Evolutionary conservation across 2,113 vertebrate species (phyloP), one percentile per base, ranked within the genome.

Genomic region (Irena cyanogastra): DNA sequence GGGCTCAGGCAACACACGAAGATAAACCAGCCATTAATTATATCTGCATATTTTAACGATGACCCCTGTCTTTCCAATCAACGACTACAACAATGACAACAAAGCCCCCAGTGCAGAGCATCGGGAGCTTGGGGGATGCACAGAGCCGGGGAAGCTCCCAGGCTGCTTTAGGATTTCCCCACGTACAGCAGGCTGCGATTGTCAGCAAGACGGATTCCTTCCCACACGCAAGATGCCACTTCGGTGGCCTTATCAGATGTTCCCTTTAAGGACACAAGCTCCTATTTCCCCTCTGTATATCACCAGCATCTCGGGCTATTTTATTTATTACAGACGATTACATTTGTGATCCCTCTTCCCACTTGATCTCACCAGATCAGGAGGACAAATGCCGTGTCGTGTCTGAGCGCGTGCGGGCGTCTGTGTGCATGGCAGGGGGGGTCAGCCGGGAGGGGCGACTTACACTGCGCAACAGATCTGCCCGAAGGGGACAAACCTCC

Each of bases 301-400:
- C 83, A 83, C 93, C 90, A 61, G n/a, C 57, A 84, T 90, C 83
- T 84, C 54, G 33, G 90, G 89, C 94, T 93, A 87, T 97, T 95
- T 96, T 97, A 97, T 96, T 97, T 97, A 96, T 97, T 93, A 91
- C 94, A 95, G 95, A 79, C 90, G 91, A 95, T 97, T 96, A 94
- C 95, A 95, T 95, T 96, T 81, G 87, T 49, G 91, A 95, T 97
- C 93, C 95, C 71, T 78, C 93, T 97, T 90, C 96, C 96, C 93
- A 42, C 80, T 60, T 91, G 95, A 96, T 94, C 96, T 83, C 94
- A 10, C 33, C 81, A 52, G 72, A 91, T 87, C 91, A 74, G 66
- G 66, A 90, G 80, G 84, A 95, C 93, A 93, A 95, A 94, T 20
- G 65, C 82, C 52, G 45, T 11, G 64, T 45, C 65, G 83, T 28